phyloP scores from a whole-genome alignment of 2,797 vertebrate genomes.

The Lycodopsis pacificus region DNA sequence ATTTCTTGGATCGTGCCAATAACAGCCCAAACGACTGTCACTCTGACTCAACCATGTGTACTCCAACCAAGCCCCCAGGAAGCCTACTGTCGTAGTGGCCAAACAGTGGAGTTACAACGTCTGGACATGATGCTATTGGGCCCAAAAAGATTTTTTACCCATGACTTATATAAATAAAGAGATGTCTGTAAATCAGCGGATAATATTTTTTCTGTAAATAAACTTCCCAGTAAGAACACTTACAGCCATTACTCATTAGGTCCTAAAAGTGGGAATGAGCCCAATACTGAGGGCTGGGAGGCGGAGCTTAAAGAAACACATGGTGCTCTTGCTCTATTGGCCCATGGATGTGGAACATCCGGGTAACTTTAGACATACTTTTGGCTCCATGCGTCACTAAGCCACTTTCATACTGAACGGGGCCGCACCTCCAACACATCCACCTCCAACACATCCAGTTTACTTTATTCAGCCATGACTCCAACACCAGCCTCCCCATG shows the following conservation, averaged over 20 bases:
- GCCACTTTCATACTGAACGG: too few species aligned
- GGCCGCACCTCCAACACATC: too few species aligned
- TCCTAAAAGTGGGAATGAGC: neutral
- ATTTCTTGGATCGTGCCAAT: neutral
- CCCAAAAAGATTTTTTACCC: neutral
- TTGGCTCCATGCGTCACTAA: too few species aligned
- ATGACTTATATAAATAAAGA: neutral
- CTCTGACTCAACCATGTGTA: slow-evolving; percentile 12
- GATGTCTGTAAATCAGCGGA: neutral
- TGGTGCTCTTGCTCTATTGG: too few species aligned
- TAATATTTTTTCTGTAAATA: too few species aligned
- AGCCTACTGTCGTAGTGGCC: too few species aligned
- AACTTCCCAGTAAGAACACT: neutral
- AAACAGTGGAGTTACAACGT: neutral
- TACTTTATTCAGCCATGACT: neutral
- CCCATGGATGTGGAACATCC: too few species aligned
- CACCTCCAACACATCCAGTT: neutral
- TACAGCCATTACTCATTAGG: neutral
- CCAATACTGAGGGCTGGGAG: too few species aligned
- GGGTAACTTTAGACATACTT: too few species aligned
- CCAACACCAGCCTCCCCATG: neutral
- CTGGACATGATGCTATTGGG: neutral
- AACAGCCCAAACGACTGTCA: neutral
- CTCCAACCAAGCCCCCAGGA: neutral
- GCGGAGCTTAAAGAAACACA: too few species aligned